Evolutionary conservation across 2,113 vertebrate genomes (phyloP), one percentile per base, ranked within the genome.

Genomic region (Cromileptes altivelis): DNA sequence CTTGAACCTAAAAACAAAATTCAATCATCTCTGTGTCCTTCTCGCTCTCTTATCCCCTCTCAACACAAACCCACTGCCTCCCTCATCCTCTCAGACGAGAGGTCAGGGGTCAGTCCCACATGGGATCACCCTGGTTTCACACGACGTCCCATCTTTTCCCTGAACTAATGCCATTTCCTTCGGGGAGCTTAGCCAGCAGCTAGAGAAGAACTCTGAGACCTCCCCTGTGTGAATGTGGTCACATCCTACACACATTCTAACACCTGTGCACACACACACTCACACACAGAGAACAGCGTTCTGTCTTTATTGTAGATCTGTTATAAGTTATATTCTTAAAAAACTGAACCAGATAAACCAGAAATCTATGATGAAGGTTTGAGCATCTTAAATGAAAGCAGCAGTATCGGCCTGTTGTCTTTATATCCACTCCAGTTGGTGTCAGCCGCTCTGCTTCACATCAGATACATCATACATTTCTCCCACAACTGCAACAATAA

Each of bases 1-100:
- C 91, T 86, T 84, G 23, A 74, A 82, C 68, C 55, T 78, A 89
- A 93, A 95, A 89, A 92, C 81, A 81, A 91, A 92, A 94, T 91
- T 88, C 82, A 92, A 94, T 94, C 92, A 87, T 89, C 78, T 84
- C 47, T 78, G 83, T 89, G 81, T 90, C 75, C 68, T 78, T 70
- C 79, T 79, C 49, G 9, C 77, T 75, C 71, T 81, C 83, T 87
- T 86, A 82, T 81, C 86, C 85, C 53, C 62, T 62, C 69, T 86
- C 85, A 73, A 25, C 68, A 69, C 64, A 40, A 62, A 47, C 75
- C 45, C 37, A 3, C 14, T 4, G 56, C 40, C 23, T 69, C 80
- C 62, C 52, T 45, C n/a, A 8, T 73, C 78, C 56, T 78, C 75
- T 55, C 64, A 88, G 78, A 76, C 78, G 4, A 33, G 68, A 88